A percentile compares a stretch with the other conserved stretches of the same genome.
These are phyloP conservation scores for Andrena chrysosceles DNA, from an alignment of 2,888 invertebrate genomes.

Conservation along the genomic window DNA sequence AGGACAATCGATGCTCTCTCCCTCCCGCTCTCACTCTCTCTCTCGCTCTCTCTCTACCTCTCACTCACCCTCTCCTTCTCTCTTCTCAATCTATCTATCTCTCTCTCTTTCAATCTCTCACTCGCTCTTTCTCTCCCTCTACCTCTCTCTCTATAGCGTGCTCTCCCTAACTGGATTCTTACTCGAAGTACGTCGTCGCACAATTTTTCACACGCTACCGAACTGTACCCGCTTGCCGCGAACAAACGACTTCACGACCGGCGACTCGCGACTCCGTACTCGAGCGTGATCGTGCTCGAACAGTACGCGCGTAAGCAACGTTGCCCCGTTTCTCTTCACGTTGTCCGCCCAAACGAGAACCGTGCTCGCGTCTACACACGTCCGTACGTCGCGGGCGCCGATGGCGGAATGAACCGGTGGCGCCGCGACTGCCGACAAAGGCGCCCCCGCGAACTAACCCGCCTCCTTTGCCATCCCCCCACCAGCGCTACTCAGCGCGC, in stretches of 20 bases:
- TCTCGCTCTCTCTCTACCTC: slow-evolving; percentile 28
- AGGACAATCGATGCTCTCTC: slow-evolving; percentile 59
- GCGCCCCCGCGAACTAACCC: slow-evolving; percentile 75
- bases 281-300: not conserved
- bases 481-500: not conserved
- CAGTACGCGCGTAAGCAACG: slow-evolving; percentile 1
- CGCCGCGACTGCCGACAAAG: slow-evolving; percentile 76
- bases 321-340: slow-evolving; percentile 47
- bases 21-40: slow-evolving; percentile 23
- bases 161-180: slow-evolving; percentile 14
- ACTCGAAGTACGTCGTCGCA: slow-evolving; percentile 14
- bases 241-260: slow-evolving; percentile 2
- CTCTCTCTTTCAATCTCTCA: slow-evolving; percentile 24
- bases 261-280: not conserved
- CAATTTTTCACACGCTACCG: slow-evolving; percentile 28
- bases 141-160: slow-evolving; percentile 15
- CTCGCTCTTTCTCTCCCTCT: slow-evolving; percentile 5
- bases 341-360: slow-evolving; percentile 62
- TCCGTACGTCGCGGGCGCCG: slow-evolving; percentile 79
- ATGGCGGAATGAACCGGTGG: slow-evolving; percentile 82
- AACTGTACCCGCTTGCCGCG: slow-evolving; percentile 9
- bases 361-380: slow-evolving; percentile 68
- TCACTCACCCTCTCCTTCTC: slow-evolving; percentile 38
- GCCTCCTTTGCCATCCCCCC: slow-evolving; percentile 22
- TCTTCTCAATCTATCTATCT: slow-evolving; percentile 22